Conservation (phyloP, 2,113 vertebrate genomes). For the Salvelinus alpinus region DNA sequence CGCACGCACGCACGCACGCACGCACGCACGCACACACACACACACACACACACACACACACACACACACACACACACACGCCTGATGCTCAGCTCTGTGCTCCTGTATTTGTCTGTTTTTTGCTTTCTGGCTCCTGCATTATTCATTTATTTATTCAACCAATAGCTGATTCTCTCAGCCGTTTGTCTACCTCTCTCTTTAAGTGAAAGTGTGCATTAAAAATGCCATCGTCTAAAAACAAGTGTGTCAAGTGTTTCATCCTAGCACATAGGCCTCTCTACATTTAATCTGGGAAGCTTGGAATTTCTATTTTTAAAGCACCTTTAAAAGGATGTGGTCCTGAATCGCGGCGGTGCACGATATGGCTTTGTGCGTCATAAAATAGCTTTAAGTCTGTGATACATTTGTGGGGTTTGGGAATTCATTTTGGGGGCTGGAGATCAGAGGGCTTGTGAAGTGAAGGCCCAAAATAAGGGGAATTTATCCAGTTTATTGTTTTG, state of each 20-base stretch:
- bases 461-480: not conserved
- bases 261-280: no score
- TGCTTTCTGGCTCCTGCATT: conserved; percentile 51
- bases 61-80: not conserved
- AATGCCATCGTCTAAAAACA: conserved; percentile 17
- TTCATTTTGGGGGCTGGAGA: not conserved
- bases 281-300: conserved; percentile 40
- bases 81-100: not conserved
- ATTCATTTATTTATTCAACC: conserved; percentile 62
- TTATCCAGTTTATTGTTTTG: not conserved
- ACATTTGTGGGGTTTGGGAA: not conserved
- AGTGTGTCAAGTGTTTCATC: conserved; percentile 26
- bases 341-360: conserved; percentile 9
- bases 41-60: not conserved
- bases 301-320: conserved; percentile 18
- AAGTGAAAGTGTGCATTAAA: conserved; percentile 37
- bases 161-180: conserved; percentile 34
- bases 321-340: conserved; percentile 12
- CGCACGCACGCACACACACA: not conserved
- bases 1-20: not conserved
- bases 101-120: conserved; percentile 40
- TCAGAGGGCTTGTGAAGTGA: not conserved
- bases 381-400: not conserved
- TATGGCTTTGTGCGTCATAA: conserved; percentile 17
- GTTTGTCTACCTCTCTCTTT: conserved; percentile 25